Evolutionary conservation across 2,888 invertebrate species (phyloP), one percentile per base, ranked within the genome.

Genomic region (Ormia ochracea): DNA sequence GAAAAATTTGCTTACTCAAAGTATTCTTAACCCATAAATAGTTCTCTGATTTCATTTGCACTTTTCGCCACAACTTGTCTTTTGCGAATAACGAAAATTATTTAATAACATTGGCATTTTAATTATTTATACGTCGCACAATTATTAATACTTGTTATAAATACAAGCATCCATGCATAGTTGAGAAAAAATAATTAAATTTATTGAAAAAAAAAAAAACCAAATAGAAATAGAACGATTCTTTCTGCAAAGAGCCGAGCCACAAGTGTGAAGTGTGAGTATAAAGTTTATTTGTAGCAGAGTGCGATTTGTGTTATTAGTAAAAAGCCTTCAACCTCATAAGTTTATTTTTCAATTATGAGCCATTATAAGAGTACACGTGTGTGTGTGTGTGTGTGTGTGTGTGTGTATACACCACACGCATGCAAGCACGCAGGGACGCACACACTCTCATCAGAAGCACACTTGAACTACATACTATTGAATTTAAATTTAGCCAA

Each of bases 311-410:
- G 9, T 61, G 50, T 21, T 41, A 23, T 41, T n/a, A 65, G 48
- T 33, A 41, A 74, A 56, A 69, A 69, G 68, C 68, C 63, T 78
- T 78, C 63, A 69, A 78, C 73, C 63, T 69, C 58, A 68, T 36
- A 52, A 74, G 74, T 79, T 79, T 74, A 69, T 78, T 78, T 78
- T 68, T 68, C 58, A 78, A 74, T 78, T 74, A 74, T 78, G 68
- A 78, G 56, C 78, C 73, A 58, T 33, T 50, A 54, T 33, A 58
- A 19, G 41, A 63, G 69, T 54, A 68, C 61, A n/a, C n/a, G n/a
- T n/a, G n/a, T n/a, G n/a, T n/a, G n/a, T n/a, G n/a, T n/a, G n/a
- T n/a, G n/a, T n/a, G n/a, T n/a, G n/a, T n/a, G n/a, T n/a, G n/a
- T n/a, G n/a, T n/a, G n/a, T n/a, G n/a, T n/a, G n/a, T n/a, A n/a